Conservation (phyloP, 92 coral and sea anemone species). For the Actinostola sp. region DNA sequence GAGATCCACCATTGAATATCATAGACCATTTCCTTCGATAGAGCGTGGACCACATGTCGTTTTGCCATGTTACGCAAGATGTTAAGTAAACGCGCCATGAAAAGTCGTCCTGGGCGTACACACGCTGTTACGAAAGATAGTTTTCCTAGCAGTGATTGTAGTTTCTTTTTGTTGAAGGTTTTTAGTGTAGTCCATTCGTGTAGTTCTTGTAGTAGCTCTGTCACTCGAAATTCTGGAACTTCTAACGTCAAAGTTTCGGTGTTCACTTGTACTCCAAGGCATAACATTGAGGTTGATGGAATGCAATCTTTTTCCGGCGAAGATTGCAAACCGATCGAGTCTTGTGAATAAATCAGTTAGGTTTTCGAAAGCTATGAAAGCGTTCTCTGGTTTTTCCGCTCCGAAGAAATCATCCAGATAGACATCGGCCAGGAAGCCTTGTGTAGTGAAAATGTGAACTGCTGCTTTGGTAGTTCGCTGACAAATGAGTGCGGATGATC, state of each 20-base stretch:
- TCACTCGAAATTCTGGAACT: neutral
- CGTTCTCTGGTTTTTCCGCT: slow-evolving; percentile 19
- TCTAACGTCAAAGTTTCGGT: slow-evolving; percentile 1
- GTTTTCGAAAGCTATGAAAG: slow-evolving; percentile 10
- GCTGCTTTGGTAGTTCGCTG: neutral
- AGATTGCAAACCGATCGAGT: slow-evolving; percentile 40
- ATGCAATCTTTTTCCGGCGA: slow-evolving; percentile 40
- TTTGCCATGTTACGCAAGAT: neutral
- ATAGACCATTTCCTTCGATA: neutral
- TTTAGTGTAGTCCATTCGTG: neutral
- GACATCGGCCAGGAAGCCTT: slow-evolving; percentile 34
- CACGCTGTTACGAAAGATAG: neutral
- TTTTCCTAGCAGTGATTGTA: slow-evolving; percentile 4
- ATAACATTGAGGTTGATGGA: slow-evolving; percentile 33
- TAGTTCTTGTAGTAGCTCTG: neutral
- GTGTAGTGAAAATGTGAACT: no score
- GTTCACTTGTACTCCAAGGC: slow-evolving; percentile 31
- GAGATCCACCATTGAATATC: neutral
- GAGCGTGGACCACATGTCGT: no score
- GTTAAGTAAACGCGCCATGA: slow-evolving; percentile 3
- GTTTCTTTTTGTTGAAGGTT: neutral
- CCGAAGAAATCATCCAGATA: slow-evolving; percentile 39
- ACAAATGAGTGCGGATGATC: slow-evolving; percentile 6
- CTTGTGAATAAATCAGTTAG: slow-evolving; percentile 25
- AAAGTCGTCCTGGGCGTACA: neutral